Percentiles rank a stretch among this genome's conserved stretches.
Evolutionary conservation across 1,140 invertebrate species (phyloP).

Genomic region (Aporrectodea caliginosa): DNA sequence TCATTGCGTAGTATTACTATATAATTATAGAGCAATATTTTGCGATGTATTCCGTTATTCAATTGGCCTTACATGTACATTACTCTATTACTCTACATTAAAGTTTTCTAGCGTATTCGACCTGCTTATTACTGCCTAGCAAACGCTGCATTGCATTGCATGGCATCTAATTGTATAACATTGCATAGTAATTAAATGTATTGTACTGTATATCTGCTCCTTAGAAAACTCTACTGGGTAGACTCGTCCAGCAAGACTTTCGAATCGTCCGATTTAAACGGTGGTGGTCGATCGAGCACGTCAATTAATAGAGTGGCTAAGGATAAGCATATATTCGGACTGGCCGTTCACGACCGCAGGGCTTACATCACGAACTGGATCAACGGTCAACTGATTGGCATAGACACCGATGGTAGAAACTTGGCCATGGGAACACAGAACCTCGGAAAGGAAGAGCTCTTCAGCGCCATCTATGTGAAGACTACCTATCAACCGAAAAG

Average conservation of each 20-base stretch:
- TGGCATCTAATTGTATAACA: too few species aligned
- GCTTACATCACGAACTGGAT: not conserved
- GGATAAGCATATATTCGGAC: conserved; percentile 8
- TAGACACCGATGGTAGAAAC: not conserved
- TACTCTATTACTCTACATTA: too few species aligned
- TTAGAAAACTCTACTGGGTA: conserved; percentile 17
- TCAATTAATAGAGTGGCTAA: not conserved
- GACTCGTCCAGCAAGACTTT: not conserved
- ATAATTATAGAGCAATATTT: too few species aligned
- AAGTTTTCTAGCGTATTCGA: too few species aligned
- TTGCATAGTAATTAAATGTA: too few species aligned
- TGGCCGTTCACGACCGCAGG: not conserved
- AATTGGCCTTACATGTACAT: too few species aligned
- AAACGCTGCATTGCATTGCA: too few species aligned
- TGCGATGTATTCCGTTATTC: too few species aligned
- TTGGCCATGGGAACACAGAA: not conserved
- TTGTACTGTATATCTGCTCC: too few species aligned
- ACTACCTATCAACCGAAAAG: not conserved
- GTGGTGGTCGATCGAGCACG: not conserved
- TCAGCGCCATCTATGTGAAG: not conserved
- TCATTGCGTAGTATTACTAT: too few species aligned
- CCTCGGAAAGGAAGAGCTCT: not conserved
- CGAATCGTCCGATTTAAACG: not conserved
- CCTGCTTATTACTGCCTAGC: too few species aligned
- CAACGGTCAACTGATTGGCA: not conserved